Evolutionary conservation across 2,113 vertebrate species (phyloP).

Genomic region (Notiomystis cincta): DNA sequence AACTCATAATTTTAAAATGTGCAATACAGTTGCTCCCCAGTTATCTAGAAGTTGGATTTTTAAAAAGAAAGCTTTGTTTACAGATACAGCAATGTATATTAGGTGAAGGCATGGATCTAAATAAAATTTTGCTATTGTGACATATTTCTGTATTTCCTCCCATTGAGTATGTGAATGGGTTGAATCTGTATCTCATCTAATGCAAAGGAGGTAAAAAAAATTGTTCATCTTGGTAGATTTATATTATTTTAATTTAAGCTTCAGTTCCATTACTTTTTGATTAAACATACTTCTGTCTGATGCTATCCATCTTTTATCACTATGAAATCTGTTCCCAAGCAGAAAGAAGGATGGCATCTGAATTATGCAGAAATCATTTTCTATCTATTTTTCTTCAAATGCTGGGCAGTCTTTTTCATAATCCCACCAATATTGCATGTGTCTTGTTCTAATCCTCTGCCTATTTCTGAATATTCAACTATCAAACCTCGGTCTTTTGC

Average conservation of each 20-base stretch:
- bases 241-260: slow-evolving; percentile 68
- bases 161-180: background rate
- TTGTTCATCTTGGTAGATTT: slow-evolving; percentile 42
- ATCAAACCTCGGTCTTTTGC: background rate
- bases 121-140: background rate
- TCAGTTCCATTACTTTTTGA: slow-evolving; percentile 57
- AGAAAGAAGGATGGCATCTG: slow-evolving; percentile 52
- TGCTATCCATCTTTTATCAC: slow-evolving; percentile 48
- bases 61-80: background rate
- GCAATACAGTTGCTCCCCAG: background rate
- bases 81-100: background rate
- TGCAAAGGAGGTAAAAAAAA: slow-evolving; percentile 20
- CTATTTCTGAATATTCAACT: slow-evolving; percentile 4
- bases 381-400: slow-evolving; percentile 41
- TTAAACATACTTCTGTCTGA: slow-evolving; percentile 61
- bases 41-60: background rate
- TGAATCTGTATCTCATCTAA: background rate
- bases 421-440: slow-evolving; percentile 7
- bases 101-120: background rate
- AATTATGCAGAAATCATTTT: slow-evolving; percentile 63
- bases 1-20: background rate
- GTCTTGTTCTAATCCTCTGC: slow-evolving; percentile 26
- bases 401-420: slow-evolving; percentile 34
- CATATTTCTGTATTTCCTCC: background rate
- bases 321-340: slow-evolving; percentile 39